Base-by-base conservation (phyloP, 2,888 invertebrate genomes). In the Nomada goodeniana region DNA sequence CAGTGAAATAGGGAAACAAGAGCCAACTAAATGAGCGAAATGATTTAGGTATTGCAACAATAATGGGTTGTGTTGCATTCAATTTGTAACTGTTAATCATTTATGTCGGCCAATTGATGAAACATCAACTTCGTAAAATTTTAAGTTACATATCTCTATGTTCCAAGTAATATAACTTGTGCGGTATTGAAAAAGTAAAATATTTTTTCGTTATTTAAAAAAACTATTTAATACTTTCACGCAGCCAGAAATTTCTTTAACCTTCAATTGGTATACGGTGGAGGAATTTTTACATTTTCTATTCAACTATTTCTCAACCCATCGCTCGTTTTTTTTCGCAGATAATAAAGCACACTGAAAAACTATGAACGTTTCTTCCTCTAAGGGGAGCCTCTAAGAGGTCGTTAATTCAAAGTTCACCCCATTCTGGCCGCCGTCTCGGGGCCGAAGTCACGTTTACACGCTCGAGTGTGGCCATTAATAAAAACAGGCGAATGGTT, bases 401-500 rank as follows among this genome's bases (percentile, higher is more conserved):
- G 69, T 81, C 80, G 81, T 81, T 81, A 81, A 74, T 81, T 65
- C 81, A 55, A 72, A 83, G 67, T 80, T 80, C 72, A 68, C 29
- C 57, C 73, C 57, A 47, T 73, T 29, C 61, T 44, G 29, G 72
- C 50, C 72, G 44, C 55, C 80, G 80, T 80, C 80, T 80, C 80
- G 80, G 72, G 73, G 68, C 72, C 68, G 26, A 73, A 80, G 80
- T 80, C 80, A 80, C 82, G 82, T 82, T 83, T 83, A 69, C 75
- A 83, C 69, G 70, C 82, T 76, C 82, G 72, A 83, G 60, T 69
- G 60, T 68, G 67, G 52, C 77, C 76, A 76, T 82, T 82, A 82
- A 82, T 76, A 76, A 82, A 83, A 76, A 82, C 82, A 83, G 68
- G 82, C 36, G 82, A 83, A 83, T 65, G 82, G 76, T 76, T 76